phyloP scores from a whole-genome alignment of 64 coral and sea anemone species.

The Anthopleura sola region DNA sequence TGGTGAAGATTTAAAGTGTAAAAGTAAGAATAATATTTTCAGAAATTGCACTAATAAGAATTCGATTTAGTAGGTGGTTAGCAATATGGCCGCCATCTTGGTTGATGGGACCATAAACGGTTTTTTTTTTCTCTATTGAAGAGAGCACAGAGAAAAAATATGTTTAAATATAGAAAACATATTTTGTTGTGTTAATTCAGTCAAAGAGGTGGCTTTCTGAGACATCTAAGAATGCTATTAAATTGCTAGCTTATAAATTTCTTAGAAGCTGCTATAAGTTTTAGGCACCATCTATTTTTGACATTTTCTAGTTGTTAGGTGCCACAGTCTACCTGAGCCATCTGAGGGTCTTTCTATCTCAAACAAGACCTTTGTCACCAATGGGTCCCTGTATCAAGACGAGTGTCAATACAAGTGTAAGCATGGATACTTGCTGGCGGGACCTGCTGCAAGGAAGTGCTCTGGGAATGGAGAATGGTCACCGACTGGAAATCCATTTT shows the following conservation, averaged over 20 bases:
- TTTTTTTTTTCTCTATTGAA: too few species aligned
- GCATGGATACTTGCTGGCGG: conserved; percentile 26
- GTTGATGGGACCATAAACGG: too few species aligned
- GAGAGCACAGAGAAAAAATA: too few species aligned
- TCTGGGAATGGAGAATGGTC: conserved; percentile 22
- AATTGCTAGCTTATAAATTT: too few species aligned
- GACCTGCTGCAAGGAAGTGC: conserved; percentile 31
- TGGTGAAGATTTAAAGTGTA: conserved; percentile 26
- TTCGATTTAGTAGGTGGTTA: too few species aligned
- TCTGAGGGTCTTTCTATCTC: conserved; percentile 28
- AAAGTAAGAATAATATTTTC: conserved; percentile 26
- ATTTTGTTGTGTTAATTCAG: too few species aligned
- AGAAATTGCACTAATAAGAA: too few species aligned
- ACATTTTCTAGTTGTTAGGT: background rate
- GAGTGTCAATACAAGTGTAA: conserved; percentile 33
- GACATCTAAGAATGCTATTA: too few species aligned
- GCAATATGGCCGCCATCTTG: too few species aligned
- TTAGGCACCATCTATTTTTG: background rate
- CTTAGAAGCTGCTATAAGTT: too few species aligned
- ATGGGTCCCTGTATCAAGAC: conserved; percentile 1
- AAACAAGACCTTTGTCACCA: conserved; percentile 9
- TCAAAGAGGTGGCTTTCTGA: too few species aligned
- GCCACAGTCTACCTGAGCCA: conserved; percentile 3
- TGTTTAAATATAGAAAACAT: too few species aligned
- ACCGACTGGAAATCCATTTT: conserved; percentile 35